These are phyloP conservation scores for Heterotis niloticus DNA, from an alignment of 2,113 vertebrate species.

Conservation along the genomic window DNA sequence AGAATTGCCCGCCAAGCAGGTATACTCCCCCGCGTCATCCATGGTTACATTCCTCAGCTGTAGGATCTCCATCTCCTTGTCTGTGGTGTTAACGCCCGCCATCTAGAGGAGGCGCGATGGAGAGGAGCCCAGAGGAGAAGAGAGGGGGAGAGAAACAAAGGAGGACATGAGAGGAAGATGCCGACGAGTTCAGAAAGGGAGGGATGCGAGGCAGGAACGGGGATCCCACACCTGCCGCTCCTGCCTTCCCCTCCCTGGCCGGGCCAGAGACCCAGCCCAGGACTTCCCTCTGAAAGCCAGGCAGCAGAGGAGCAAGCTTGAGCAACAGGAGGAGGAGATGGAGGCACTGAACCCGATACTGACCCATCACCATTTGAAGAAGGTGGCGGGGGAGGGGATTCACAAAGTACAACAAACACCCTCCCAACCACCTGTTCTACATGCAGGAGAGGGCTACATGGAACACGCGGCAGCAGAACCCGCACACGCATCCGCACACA, in stretches of 20 bases:
- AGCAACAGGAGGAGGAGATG: slow-evolving; percentile 50
- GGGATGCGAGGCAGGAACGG: not conserved
- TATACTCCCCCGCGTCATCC: slow-evolving; percentile 87
- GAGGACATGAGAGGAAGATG: slow-evolving; percentile 11
- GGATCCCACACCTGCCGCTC: not conserved
- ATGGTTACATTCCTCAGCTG: slow-evolving; percentile 81
- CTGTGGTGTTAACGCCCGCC: slow-evolving; percentile 83
- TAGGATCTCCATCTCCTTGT: slow-evolving; percentile 87
- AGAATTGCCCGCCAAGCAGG: slow-evolving; percentile 89
- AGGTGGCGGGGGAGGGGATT: not conserved
- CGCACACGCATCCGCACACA: not conserved
- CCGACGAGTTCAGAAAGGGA: slow-evolving; percentile 9
- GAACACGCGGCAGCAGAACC: slow-evolving; percentile 58
- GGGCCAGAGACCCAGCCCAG: not conserved
- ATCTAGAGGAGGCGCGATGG: slow-evolving; percentile 67
- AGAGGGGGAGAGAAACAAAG: slow-evolving; percentile 27
- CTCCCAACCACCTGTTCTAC: too few relatives aligned
- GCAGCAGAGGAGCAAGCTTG: slow-evolving; percentile 31
- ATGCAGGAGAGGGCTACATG: slow-evolving; percentile 74
- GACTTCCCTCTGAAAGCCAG: slow-evolving; percentile 2
- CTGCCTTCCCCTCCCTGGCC: not conserved
- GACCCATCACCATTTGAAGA: slow-evolving; percentile 63
- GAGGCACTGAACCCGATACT: slow-evolving; percentile 40
- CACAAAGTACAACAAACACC: too few relatives aligned
- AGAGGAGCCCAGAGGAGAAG: slow-evolving; percentile 18